A percentile compares a stretch with the other conserved stretches of the same genome.
These are phyloP conservation scores for Coptodon rendalli DNA, from an alignment of 2,113 vertebrate genomes.

Conservation along the genomic window DNA sequence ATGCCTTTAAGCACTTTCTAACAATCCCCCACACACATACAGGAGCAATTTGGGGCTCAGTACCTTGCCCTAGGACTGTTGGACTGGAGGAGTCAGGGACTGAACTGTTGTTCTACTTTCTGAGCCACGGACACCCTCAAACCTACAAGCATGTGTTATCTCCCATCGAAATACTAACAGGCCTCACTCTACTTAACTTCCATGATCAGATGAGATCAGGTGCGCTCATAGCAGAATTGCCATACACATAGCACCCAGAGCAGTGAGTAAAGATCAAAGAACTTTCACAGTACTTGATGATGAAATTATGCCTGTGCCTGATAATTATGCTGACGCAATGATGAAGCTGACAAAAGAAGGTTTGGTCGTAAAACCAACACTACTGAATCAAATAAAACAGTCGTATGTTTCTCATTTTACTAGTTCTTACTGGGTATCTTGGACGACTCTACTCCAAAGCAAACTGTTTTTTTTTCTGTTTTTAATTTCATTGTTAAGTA, in stretches of 20 bases:
- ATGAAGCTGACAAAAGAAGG: not conserved
- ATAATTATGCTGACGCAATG: not conserved
- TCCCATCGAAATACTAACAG: not conserved
- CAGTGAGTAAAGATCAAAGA: not conserved
- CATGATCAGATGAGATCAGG: not conserved
- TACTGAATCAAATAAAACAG: not conserved
- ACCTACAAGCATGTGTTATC: rapidly evolving
- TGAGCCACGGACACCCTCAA: not conserved
- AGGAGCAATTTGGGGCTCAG: not conserved
- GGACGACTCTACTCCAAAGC: not conserved
- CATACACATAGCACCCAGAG: not conserved
- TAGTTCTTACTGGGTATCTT: not conserved
- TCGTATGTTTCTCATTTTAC: rapidly evolving
- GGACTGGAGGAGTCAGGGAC: not conserved
- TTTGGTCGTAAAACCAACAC: not conserved
- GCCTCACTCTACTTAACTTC: not conserved
- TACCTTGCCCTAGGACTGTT: not conserved
- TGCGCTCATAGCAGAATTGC: not conserved
- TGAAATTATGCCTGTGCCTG: not conserved
- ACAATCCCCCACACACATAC: not conserved
- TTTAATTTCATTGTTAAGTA: not conserved
- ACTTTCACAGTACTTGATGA: not conserved
- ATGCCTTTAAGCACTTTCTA: not conserved
- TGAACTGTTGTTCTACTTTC: not conserved
- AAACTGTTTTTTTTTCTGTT: not conserved